phyloP scores from a whole-genome alignment of 2,113 vertebrate genomes.

The Electrona antarctica region DNA sequence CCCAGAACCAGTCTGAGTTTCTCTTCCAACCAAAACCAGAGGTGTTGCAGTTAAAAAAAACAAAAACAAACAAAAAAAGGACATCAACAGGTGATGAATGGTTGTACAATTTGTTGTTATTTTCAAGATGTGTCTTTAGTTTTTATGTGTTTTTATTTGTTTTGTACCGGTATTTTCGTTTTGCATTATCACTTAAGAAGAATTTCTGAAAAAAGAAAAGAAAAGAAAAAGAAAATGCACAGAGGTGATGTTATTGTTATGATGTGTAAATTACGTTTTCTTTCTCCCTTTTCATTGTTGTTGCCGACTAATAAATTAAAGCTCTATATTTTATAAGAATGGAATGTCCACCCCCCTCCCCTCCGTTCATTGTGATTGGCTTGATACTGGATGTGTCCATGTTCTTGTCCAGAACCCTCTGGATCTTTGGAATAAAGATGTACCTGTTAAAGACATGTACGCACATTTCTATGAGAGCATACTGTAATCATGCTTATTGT shows the following conservation, averaged over 20 bases:
- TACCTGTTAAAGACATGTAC: slow-evolving; percentile 69
- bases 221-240: slow-evolving; percentile 70
- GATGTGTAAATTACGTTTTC: slow-evolving; percentile 74
- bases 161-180: slow-evolving; percentile 44
- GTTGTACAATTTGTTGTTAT: slow-evolving; percentile 74
- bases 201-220: slow-evolving; percentile 56
- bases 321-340: slow-evolving; percentile 86
- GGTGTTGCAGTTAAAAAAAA: slow-evolving; percentile 35
- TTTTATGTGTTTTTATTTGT: slow-evolving; percentile 66
- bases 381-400: slow-evolving; percentile 69
- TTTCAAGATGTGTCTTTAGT: slow-evolving; percentile 65
- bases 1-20: slow-evolving; percentile 34
- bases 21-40: slow-evolving; percentile 31
- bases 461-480: slow-evolving; percentile 64
- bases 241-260: slow-evolving; percentile 77
- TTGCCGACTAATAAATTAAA: slow-evolving; percentile 86
- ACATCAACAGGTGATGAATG: too few species aligned
- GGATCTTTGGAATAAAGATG: slow-evolving; percentile 75
- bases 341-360: slow-evolving; percentile 62
- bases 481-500: slow-evolving; percentile 24
- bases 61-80: slow-evolving; percentile 3
- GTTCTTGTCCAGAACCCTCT: slow-evolving; percentile 62
- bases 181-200: slow-evolving; percentile 54
- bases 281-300: slow-evolving; percentile 73
- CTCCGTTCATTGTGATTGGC: slow-evolving; percentile 69